These are phyloP conservation scores for Torymus tubicola DNA, from an alignment of 2,888 invertebrate genomes.

Conservation along the genomic window DNA sequence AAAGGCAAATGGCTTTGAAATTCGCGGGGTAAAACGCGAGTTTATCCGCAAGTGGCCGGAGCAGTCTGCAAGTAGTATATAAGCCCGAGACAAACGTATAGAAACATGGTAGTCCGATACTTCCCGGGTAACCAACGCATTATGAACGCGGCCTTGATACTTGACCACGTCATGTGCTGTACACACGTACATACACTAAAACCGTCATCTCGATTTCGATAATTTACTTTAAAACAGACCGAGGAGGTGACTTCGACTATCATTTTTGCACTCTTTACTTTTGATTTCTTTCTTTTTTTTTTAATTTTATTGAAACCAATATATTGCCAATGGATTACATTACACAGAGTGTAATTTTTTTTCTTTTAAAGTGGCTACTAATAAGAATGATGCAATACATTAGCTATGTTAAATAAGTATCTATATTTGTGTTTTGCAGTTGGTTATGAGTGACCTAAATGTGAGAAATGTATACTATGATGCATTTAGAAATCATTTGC, in stretches of 20 bases:
- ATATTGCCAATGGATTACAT: too few relatives aligned
- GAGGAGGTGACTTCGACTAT: constrained; percentile 69
- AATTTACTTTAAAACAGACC: constrained; percentile 65
- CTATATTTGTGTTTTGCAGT: too few relatives aligned
- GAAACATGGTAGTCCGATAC: constrained; percentile 68
- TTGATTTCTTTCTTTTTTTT: not conserved
- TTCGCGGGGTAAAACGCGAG: constrained; percentile 41
- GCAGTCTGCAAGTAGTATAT: constrained; percentile 62
- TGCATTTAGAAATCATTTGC: too few relatives aligned
- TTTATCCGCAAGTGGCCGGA: constrained; percentile 49
- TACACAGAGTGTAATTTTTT: too few relatives aligned
- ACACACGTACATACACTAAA: constrained; percentile 58
- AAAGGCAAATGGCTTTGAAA: constrained; percentile 25
- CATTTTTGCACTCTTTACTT: constrained; percentile 60
- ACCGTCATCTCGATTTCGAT: constrained; percentile 58
- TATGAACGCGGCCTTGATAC: constrained; percentile 58
- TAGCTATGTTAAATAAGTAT: too few relatives aligned
- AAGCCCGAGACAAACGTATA: constrained; percentile 43
- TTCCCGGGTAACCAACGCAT: constrained; percentile 68
- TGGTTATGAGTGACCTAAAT: too few relatives aligned
- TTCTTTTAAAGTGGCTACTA: too few relatives aligned
- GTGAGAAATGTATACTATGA: too few relatives aligned
- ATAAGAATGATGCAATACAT: too few relatives aligned
- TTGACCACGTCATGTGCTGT: constrained; percentile 53
- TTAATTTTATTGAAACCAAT: too few relatives aligned